Conservation (phyloP, 2,888 invertebrate genomes). For the Parnassius smintheus region DNA sequence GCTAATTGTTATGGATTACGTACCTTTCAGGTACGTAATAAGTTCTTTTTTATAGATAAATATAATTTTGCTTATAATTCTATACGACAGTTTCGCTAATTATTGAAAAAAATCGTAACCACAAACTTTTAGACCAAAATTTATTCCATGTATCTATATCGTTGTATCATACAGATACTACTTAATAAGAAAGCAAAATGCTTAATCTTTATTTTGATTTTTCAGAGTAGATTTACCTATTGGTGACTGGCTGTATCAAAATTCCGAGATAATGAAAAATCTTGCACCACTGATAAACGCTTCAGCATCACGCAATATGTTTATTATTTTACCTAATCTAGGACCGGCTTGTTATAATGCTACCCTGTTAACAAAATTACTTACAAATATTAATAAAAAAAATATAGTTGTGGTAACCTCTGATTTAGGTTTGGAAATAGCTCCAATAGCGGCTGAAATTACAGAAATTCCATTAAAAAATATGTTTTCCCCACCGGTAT, state of each 20-base stretch:
- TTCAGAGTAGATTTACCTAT: slow-evolving; percentile 52
- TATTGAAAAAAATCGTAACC: too few species aligned
- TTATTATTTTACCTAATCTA: slow-evolving; percentile 76
- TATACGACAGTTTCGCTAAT: too few species aligned
- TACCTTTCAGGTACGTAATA: slow-evolving; percentile 51
- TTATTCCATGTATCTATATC: too few species aligned
- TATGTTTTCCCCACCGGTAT: slow-evolving; percentile 82
- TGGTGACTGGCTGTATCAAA: slow-evolving; percentile 62
- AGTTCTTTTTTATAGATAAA: neutral
- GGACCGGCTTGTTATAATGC: slow-evolving; percentile 82
- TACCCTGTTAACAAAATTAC: slow-evolving; percentile 62
- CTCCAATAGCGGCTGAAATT: slow-evolving; percentile 62
- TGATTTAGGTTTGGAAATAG: slow-evolving; percentile 75
- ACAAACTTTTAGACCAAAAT: too few species aligned
- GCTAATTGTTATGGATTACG: slow-evolving; percentile 75
- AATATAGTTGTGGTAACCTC: slow-evolving; percentile 82
- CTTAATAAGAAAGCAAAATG: too few species aligned
- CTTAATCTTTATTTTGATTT: slow-evolving; percentile 32
- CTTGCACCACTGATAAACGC: slow-evolving; percentile 75
- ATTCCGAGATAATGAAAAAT: slow-evolving; percentile 57
- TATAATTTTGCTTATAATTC: too few species aligned
- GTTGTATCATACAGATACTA: too few species aligned
- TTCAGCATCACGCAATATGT: slow-evolving; percentile 65
- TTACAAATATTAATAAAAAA: slow-evolving; percentile 57
- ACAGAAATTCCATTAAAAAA: slow-evolving; percentile 67